Percentiles rank a stretch among this genome's conserved stretches.
Evolutionary conservation across 2,797 vertebrate genomes (phyloP).

Genomic region (Avahi laniger): DNA sequence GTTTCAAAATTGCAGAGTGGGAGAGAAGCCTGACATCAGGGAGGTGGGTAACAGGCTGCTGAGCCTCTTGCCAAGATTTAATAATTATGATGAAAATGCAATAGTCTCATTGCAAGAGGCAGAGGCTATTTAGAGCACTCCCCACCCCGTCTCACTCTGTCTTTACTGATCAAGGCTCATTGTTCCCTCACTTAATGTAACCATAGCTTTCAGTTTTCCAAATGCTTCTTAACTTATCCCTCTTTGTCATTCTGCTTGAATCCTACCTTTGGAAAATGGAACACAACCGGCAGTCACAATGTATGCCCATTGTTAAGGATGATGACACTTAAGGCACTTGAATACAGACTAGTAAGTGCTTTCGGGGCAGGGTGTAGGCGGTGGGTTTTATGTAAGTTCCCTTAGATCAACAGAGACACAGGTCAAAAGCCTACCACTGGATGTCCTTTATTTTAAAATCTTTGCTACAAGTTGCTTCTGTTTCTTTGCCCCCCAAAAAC

Average conservation of each 20-base stretch:
- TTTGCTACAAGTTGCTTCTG: not conserved
- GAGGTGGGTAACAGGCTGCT: slow-evolving; percentile 40
- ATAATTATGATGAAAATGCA: not conserved
- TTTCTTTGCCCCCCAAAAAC: slow-evolving; percentile 25
- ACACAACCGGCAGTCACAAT: not conserved
- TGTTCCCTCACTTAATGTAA: not conserved
- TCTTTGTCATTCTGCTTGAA: slow-evolving; percentile 54
- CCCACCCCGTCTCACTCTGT: not conserved
- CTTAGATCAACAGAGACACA: slow-evolving; percentile 48
- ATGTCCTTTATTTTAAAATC: not conserved
- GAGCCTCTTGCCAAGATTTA: slow-evolving; percentile 29
- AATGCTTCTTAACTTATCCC: slow-evolving; percentile 55
- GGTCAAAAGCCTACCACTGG: not conserved
- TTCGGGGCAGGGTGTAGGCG: slow-evolving; percentile 50
- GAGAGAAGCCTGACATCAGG: slow-evolving; percentile 43
- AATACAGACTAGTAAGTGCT: slow-evolving; percentile 24
- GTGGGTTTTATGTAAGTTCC: slow-evolving; percentile 67
- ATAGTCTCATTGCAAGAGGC: slow-evolving; percentile 10
- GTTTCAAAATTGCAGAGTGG: slow-evolving; percentile 61
- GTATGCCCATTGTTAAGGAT: slow-evolving; percentile 22
- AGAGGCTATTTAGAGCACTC: not conserved
- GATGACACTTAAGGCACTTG: slow-evolving; percentile 66
- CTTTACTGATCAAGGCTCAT: slow-evolving; percentile 48
- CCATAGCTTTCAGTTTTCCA: slow-evolving; percentile 7
- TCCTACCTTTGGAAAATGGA: slow-evolving; percentile 66